Conservation (phyloP, 2,797 vertebrate species). For the Parambassis ranga region DNA sequence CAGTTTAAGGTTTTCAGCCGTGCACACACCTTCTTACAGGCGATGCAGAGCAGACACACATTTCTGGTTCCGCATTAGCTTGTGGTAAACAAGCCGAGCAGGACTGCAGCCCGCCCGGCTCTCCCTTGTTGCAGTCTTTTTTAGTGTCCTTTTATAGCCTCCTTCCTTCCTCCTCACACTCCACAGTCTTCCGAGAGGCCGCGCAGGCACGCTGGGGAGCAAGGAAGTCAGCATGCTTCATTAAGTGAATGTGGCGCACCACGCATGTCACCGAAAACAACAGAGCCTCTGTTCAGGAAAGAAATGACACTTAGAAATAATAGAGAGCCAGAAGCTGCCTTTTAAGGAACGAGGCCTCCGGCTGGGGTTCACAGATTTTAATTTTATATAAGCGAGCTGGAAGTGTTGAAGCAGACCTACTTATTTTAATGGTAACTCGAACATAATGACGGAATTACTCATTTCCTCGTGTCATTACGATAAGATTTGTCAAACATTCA, state of each 20-base stretch:
- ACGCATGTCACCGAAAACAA: conserved; percentile 70
- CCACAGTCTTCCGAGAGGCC: conserved; percentile 58
- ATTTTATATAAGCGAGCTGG: conserved; percentile 42
- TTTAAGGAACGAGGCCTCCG: conserved; percentile 42
- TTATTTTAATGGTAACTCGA: background rate
- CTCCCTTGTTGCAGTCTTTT: conserved; percentile 53
- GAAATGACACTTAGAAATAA: conserved; percentile 72
- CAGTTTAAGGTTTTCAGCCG: conserved; percentile 37
- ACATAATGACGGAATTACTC: background rate
- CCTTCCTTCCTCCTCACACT: conserved; percentile 76
- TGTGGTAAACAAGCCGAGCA: conserved; percentile 57
- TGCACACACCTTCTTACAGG: conserved; percentile 34
- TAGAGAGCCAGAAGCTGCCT: conserved; percentile 55
- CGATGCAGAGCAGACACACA: conserved; percentile 38
- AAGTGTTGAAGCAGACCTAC: conserved; percentile 24
- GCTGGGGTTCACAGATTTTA: conserved; percentile 57
- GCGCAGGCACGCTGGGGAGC: conserved; percentile 66
- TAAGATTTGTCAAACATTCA: conserved; percentile 3
- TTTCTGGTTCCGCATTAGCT: conserved; percentile 44
- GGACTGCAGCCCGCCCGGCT: conserved; percentile 32
- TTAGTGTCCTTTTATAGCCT: conserved; percentile 78
- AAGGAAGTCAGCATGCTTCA: conserved; percentile 78
- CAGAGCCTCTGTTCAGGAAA: conserved; percentile 69
- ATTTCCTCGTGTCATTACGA: conserved; percentile 14
- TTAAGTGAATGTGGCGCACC: conserved; percentile 70